These are phyloP conservation scores for Eutrigla gurnardus DNA, from an alignment of 2,797 vertebrate genomes.

Conservation along the genomic window DNA sequence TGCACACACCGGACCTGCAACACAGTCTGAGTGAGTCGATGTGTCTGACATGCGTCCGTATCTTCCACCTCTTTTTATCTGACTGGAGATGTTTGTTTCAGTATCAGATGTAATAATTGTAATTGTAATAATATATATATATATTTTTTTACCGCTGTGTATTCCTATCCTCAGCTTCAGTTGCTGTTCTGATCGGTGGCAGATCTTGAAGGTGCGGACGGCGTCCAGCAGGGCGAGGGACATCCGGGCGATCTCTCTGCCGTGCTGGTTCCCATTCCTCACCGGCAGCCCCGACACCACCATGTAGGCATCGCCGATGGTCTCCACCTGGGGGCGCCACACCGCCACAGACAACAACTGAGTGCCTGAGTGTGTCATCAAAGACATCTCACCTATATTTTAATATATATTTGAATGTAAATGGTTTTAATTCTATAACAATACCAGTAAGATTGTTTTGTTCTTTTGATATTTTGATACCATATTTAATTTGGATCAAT, in stretches of 20 bases:
- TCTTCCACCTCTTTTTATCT: neutral
- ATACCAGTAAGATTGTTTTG: too few relatives aligned
- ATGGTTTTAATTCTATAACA: too few relatives aligned
- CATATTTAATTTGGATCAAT: too few relatives aligned
- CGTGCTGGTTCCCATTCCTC: constrained; percentile 90
- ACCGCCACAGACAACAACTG: neutral
- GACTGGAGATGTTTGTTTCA: neutral
- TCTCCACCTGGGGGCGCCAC: constrained; percentile 87
- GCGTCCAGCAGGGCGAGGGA: constrained; percentile 89
- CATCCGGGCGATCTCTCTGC: constrained; percentile 91
- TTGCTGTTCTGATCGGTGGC: constrained; percentile 89
- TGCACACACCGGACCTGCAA: constrained; percentile 90
- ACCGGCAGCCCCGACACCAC: constrained; percentile 93
- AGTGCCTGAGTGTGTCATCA: neutral
- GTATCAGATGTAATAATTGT: neutral
- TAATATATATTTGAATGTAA: too few relatives aligned
- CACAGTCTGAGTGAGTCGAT: neutral
- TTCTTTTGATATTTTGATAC: too few relatives aligned
- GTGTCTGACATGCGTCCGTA: neutral
- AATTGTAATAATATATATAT: too few relatives aligned
- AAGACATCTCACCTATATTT: neutral
- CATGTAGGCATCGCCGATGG: constrained; percentile 95
- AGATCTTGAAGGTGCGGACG: constrained; percentile 90
- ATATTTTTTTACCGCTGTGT: constrained; percentile 86
- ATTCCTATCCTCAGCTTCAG: constrained; percentile 91